Conservation (phyloP, 2,888 invertebrate genomes). For the Drosophila incognita region DNA sequence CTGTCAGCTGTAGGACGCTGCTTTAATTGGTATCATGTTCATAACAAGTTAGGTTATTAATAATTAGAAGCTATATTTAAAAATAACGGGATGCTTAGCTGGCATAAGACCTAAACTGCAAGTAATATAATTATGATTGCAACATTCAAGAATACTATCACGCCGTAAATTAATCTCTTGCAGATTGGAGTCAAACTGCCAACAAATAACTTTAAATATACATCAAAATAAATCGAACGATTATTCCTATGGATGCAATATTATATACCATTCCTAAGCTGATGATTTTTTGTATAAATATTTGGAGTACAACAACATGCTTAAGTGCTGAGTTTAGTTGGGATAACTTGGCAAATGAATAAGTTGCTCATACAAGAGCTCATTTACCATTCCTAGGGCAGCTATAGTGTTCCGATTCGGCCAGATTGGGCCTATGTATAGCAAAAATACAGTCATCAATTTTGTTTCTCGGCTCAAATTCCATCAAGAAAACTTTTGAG, state of each 20-base stretch:
- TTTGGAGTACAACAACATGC: background rate
- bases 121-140: background rate
- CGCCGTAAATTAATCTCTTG: too few relatives aligned
- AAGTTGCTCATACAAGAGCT: background rate
- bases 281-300: background rate
- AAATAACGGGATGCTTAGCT: background rate
- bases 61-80: background rate
- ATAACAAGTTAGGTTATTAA: background rate
- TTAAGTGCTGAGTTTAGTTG: background rate
- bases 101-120: background rate
- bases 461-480: rapidly evolving
- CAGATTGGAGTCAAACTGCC: too few relatives aligned
- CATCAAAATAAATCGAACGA: background rate
- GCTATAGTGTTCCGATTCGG: background rate
- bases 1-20: constrained; percentile 54
- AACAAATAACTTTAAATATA: background rate
- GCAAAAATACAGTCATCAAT: too few relatives aligned
- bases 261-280: background rate
- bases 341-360: background rate
- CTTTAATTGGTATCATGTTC: constrained; percentile 21
- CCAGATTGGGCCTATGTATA: too few relatives aligned
- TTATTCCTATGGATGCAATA: background rate
- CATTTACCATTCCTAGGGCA: background rate
- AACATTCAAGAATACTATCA: background rate
- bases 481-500: too few relatives aligned